Evolutionary conservation across 2,113 vertebrate genomes (phyloP), one percentile per base, ranked within the genome.

Genomic region (Phyllostomus discolor): DNA sequence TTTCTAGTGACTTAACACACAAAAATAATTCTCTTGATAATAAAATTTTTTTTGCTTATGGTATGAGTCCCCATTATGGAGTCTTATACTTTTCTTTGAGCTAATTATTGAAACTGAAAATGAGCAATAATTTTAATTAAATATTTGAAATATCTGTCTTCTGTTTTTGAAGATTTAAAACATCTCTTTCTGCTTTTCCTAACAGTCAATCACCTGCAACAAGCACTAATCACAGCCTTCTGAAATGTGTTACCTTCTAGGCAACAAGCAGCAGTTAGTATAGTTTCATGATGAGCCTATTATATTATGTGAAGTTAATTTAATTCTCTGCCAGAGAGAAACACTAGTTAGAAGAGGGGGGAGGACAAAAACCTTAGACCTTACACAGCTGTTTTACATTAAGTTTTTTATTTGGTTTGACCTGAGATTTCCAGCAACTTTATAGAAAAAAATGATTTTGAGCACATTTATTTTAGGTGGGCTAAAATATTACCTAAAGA

Each of bases 21-120:
- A 28, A 82, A 88, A 88, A 48, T 70, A 92, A 64, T 50, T 67
- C 15, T 62, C 46, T 70, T 88, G 54, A 72, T 91, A 50, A 76
- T 46, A 8, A 84, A 78, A 79, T 91, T 76, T 96, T 22, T 90
- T 90, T 66, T 62, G 9, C 33, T 57, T 17, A 85, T 41, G 1
- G 15, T 84, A n/a, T 52, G 28, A 50, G 59, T 80, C 22, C n/a
- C 6, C 2, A 19, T 88, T 94, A 59, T 84, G 11, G 3, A 43
- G 38, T 82, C 41, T 86, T 28, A 78, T 79, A 72, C 35, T 92
- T 96, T 33, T 76, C 46, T 95, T 85, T 89, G 26, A 88, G 76
- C 24, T 54, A 88, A 85, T 79, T 66, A 84, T 54, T 62, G 26
- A 48, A 92, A 72, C 81, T 59, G 48, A 20, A 69, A 52, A 81